Percentiles rank a stretch among this genome's conserved stretches.
Evolutionary conservation across 2,797 vertebrate genomes (phyloP).

Genomic region (Acanthiza pusilla): DNA sequence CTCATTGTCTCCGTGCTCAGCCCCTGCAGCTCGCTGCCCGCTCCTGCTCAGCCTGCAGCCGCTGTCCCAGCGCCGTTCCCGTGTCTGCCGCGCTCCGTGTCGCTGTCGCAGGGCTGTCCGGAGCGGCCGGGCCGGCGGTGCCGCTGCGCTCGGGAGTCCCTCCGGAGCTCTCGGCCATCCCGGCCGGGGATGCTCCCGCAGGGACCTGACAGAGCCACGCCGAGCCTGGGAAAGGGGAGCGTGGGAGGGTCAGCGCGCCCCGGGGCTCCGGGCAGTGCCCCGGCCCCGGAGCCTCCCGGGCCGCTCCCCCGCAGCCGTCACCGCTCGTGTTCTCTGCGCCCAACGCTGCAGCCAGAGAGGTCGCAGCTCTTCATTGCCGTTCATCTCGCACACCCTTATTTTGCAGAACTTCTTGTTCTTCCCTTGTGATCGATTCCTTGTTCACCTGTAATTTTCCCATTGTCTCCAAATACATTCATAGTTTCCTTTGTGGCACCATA

Average conservation of each 20-base stretch:
- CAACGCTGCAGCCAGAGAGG: background rate
- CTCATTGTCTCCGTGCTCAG: too few relatives aligned
- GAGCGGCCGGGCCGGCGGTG: background rate
- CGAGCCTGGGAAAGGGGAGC: background rate
- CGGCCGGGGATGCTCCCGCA: background rate
- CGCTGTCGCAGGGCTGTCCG: background rate
- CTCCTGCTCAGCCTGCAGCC: background rate
- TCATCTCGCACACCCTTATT: background rate
- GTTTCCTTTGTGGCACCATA: background rate
- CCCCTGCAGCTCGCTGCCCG: background rate
- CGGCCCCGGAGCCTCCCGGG: background rate
- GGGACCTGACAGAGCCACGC: rapidly evolving
- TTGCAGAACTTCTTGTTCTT: background rate
- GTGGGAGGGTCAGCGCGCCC: background rate
- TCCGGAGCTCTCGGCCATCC: background rate
- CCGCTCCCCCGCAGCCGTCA: background rate
- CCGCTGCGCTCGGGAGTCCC: too few relatives aligned
- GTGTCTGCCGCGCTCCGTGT: background rate
- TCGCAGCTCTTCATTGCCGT: background rate
- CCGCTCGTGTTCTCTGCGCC: rapidly evolving
- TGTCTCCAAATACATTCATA: background rate
- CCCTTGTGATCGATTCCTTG: background rate
- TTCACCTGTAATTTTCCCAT: background rate
- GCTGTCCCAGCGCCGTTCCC: background rate
- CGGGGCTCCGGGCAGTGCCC: background rate